Base-by-base conservation (phyloP, 1,140 invertebrate genomes). In the Lysiphlebus fabarum region DNA sequence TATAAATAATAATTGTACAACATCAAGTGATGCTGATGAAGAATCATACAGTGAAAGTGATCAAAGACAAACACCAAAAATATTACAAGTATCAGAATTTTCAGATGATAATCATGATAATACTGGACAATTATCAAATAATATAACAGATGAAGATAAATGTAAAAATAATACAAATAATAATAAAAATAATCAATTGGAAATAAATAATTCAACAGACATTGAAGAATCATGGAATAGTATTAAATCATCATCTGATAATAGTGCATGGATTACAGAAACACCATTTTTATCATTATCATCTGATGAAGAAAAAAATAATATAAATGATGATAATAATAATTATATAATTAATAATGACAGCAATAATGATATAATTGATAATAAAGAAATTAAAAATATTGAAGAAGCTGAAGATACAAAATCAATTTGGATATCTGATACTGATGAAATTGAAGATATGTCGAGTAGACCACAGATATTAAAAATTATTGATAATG, bases 381-480 rank as follows among this genome's bases (percentile, higher is more conserved):
- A 60, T 7, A 50, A 62, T 53, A 50, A 61, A 53, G 11, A 12
- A 44, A 37, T 10, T 8, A 36, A 11, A 54, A 64, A 26, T 59
- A 61, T 70, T 11, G 73, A 77, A 53, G 67, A 73, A 56, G 70
- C 59, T 0, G 70, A 77, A 34, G 69, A 73, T 7, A 71, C 64
- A 5, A 73, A 73, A 51, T 75, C 75, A 9, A 72, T 75, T 61
- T 78, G 75, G 75, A 73, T 77, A 42, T 70, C 73, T 3, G 75
- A 74, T 42, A 67, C 40, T 48, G 71, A 77, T 7, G 70, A 73
- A 6, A 51, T 56, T 7, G 69, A 74, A 36, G 73, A 78, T 7
- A 80, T 80, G 77, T 79, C 78, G 2, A 68, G 76, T 33, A 71
- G 78, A 44, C 78, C 78, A 5, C 78, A 79, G 55, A 63, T 80